These are phyloP conservation scores for Synchiropus splendidus DNA, from an alignment of 2,113 vertebrate genomes.

Conservation along the genomic window DNA sequence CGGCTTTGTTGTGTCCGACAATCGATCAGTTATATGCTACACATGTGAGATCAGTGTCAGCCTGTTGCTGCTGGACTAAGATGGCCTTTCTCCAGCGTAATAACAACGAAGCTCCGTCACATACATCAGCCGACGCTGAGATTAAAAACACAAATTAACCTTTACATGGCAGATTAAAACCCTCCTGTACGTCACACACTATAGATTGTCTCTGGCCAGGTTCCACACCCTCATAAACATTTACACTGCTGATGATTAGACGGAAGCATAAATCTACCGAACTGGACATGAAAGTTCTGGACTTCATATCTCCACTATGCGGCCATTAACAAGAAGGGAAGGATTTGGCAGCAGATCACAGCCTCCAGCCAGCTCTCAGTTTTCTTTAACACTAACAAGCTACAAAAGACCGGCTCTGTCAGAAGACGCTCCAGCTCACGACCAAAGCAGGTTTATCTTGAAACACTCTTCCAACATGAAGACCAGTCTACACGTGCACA, in stretches of 20 bases:
- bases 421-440: slow-evolving; percentile 11
- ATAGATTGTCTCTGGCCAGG: neutral
- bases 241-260: too few species aligned
- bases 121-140: neutral
- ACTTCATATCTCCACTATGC: too few species aligned
- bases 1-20: too few species aligned
- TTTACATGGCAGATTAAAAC: neutral
- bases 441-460: slow-evolving; percentile 6
- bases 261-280: too few species aligned
- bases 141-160: neutral
- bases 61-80: too few species aligned
- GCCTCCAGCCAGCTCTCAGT: slow-evolving; percentile 15
- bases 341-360: slow-evolving; percentile 14
- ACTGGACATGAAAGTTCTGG: too few species aligned
- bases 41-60: too few species aligned
- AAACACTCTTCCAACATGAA: slow-evolving; percentile 3
- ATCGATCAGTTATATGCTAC: too few species aligned
- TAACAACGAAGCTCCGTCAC: too few species aligned
- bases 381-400: slow-evolving; percentile 21
- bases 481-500: too few species aligned
- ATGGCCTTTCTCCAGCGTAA: too few species aligned
- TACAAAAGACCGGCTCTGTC: slow-evolving; percentile 20
- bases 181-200: neutral
- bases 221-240: neutral
- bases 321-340: neutral